A percentile compares a stretch with the other conserved stretches of the same genome.
These are phyloP conservation scores for Lophura nycthemera DNA, from an alignment of 2,113 vertebrate genomes.

Conservation along the genomic window DNA sequence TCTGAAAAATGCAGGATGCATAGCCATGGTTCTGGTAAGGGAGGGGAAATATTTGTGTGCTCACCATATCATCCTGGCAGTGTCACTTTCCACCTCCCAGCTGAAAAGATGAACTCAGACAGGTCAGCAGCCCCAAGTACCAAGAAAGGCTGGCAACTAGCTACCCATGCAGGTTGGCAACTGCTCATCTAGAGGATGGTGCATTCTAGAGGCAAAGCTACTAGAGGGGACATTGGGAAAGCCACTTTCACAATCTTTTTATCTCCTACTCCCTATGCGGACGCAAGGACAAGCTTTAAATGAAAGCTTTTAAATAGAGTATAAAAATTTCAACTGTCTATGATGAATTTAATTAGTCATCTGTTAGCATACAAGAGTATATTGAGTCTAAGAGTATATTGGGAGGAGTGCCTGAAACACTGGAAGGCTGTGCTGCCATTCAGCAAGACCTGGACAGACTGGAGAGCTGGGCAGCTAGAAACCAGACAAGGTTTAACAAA, in stretches of 20 bases:
- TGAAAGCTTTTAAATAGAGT: not conserved
- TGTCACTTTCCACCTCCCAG: not conserved
- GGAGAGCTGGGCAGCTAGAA: no score
- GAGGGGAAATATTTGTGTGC: accelerated
- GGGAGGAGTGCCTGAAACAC: no score
- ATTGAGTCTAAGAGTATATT: not conserved
- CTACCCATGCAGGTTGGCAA: accelerated
- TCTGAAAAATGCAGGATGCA: not conserved
- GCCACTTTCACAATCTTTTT: not conserved
- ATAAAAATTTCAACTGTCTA: not conserved
- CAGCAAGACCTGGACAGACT: no score
- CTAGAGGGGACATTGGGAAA: not conserved
- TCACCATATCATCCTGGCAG: not conserved
- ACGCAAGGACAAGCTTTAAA: not conserved
- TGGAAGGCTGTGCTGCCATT: no score
- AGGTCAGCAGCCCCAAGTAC: not conserved
- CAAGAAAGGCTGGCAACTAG: not conserved
- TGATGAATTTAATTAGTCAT: not conserved
- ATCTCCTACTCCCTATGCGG: not conserved
- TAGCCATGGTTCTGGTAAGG: not conserved
- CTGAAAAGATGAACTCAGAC: not conserved
- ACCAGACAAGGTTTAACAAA: no score
- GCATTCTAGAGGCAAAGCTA: not conserved
- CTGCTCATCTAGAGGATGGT: not conserved
- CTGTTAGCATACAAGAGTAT: not conserved